Base-by-base conservation (phyloP, 2,888 invertebrate genomes). In the Phytoseiulus persimilis region DNA sequence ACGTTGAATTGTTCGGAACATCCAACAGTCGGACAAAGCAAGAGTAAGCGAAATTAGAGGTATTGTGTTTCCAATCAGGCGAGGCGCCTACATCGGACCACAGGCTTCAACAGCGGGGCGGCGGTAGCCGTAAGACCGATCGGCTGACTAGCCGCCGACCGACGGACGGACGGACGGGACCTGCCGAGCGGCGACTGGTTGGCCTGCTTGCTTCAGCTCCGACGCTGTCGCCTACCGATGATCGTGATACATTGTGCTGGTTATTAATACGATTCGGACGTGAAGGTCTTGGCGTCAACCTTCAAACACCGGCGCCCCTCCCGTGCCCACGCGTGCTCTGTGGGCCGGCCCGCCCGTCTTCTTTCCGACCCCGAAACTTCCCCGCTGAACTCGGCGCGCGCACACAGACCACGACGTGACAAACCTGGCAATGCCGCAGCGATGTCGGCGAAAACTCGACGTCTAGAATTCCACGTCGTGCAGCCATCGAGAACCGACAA, bases 201-300 rank as follows among this genome's bases (percentile, higher is more conserved):
- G 18, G 65, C 28, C 65, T 18, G 65, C 65, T 65, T 18, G 65
- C 65, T 65, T 18, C 65, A 65, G 65, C 65, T 65, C 28, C 65
- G 18, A 28, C 65, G 65, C 65, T 65, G 65, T 23, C 65, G 28
- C 65, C 65, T 14, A 65, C 65, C 28, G 65, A 65, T 65, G 65
- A 65, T 65, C 65, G 65, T 65, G 65, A 65, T 65, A 65, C 18
- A 65, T 65, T 65, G 65, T 65, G 65, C 65, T 23, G 65, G 65
- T 65, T 65, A 65, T 65, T 65, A 65, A 65, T 65, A 65, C 65
- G 65, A 65, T 65, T 65, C 65, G 65, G 65, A 65, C 65, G 65
- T 65, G 65, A 28, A 65, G 65, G 28, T 65, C 65, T 65, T 65
- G 65, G 65, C 65, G 65, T 65, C 28, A 65, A 65, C 65, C 65